Base-by-base conservation (phyloP, 53 echinoderm and acorn worm species). In the Patiria pectinifera region DNA sequence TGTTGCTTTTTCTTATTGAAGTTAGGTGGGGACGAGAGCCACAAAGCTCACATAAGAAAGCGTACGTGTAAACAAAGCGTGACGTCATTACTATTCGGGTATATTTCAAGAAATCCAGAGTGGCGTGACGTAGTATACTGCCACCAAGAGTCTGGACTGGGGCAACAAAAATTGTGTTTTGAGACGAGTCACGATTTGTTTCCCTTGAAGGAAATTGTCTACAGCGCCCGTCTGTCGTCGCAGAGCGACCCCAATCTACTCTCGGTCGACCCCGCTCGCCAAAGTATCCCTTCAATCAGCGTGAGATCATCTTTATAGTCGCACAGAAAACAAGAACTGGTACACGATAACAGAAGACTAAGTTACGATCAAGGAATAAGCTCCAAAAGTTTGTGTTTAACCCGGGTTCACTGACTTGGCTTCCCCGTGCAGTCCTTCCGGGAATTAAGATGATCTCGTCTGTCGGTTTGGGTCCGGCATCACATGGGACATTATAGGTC, bases 311-410 rank as follows among this genome's bases (percentile, higher is more conserved):
- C 11, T 15, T 70, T 23, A 9, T 5, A 10, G 74, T 74, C 13
- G 15, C 24, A 9, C 23, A 23, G 24, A 23, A 74, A 23, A 24
- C 23, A 74, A 23, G 24, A 74, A 74, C 24, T 23, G 74, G 74
- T 74, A 9, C 74, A 74, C 19, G 80, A 46, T 79, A 79, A 79
- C 80, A 79, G 80, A 79, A 45, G 80, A 79, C 80, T 47, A 3
- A 79, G 45, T 47, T 47, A 79, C 43, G 46, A 79, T 79, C 10
- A 46, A 25, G 45, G 10, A 79, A 45, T 15, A 47, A 15, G 19
- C 14, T 46, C 47, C 46, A 3, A 53, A 53, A 47, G 46, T 79
- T 74, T 74, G 74, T 24, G 13, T 74, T 21, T 23, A 10, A n/a
- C 24, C 22, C 46, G 80, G 80, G 80, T 79, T 79, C 80, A 79